These are phyloP conservation scores for Megaleporinus macrocephalus DNA, from an alignment of 2,113 vertebrate genomes.

Conservation along the genomic window DNA sequence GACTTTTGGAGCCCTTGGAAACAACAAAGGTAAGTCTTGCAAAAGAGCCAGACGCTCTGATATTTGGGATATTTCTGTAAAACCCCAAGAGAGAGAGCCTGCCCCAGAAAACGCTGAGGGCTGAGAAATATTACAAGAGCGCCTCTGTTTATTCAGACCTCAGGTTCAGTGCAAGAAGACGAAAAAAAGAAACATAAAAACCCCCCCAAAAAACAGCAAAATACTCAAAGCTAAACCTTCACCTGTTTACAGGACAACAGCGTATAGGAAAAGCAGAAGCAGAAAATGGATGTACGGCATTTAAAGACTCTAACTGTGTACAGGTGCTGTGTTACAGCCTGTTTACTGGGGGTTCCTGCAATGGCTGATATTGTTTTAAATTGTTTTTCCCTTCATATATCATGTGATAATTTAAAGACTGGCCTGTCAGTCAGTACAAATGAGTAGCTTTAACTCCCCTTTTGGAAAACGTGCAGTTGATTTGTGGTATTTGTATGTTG, in stretches of 20 bases:
- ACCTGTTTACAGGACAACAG: slow-evolving; percentile 45
- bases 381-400: neutral
- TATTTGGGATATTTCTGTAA: slow-evolving; percentile 77
- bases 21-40: slow-evolving; percentile 70
- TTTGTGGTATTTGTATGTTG: neutral
- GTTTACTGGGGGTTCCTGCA: neutral
- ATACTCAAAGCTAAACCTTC: slow-evolving; percentile 50
- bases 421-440: neutral
- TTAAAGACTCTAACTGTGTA: slow-evolving; percentile 19
- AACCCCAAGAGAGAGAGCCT: slow-evolving; percentile 68
- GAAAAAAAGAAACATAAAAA: too few relatives aligned
- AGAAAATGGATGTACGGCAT: slow-evolving; percentile 28
- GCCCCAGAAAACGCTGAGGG: slow-evolving; percentile 80
- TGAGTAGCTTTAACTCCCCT: neutral
- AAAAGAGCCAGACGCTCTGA: slow-evolving; percentile 62
- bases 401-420: neutral
- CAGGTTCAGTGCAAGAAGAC: slow-evolving; percentile 64
- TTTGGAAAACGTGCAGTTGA: neutral
- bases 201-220: slow-evolving; percentile 53
- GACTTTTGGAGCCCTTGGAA: slow-evolving; percentile 69
- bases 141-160: slow-evolving; percentile 75
- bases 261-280: slow-evolving; percentile 17
- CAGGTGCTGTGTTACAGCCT: neutral
- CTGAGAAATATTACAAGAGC: slow-evolving; percentile 74
- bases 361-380: neutral